A percentile compares a stretch with the other conserved stretches of the same genome.
Conservation (phyloP, 2,113 vertebrate species). For the Myocastor coypus region DNA sequence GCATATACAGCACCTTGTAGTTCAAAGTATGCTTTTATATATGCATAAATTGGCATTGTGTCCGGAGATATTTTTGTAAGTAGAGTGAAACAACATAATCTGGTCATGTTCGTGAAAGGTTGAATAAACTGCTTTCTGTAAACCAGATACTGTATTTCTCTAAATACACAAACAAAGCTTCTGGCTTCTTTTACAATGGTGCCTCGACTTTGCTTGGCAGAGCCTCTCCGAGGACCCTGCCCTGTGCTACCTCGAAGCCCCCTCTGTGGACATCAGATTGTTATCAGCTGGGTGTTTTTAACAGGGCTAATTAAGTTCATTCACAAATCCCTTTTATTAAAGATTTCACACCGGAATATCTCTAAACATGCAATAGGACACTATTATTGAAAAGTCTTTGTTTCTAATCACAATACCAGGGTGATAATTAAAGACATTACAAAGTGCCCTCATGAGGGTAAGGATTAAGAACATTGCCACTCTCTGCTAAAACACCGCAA, state of each 20-base stretch:
- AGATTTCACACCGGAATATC: conserved; percentile 84
- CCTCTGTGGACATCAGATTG: conserved; percentile 72
- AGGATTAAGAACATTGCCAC: conserved; percentile 64
- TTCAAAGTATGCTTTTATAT: neutral
- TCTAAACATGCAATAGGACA: conserved; percentile 83
- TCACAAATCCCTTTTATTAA: conserved; percentile 83
- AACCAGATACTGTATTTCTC: conserved; percentile 28
- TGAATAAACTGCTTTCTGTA: conserved; percentile 62
- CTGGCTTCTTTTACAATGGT: conserved; percentile 52
- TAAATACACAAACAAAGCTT: conserved; percentile 40
- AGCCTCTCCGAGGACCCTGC: conserved; percentile 27
- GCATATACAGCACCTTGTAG: neutral
- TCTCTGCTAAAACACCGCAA: conserved; percentile 33
- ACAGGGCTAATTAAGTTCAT: conserved; percentile 79
- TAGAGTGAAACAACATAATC: conserved; percentile 15
- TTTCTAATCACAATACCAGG: conserved; percentile 80
- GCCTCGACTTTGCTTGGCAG: conserved; percentile 45
- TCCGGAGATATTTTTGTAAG: neutral
- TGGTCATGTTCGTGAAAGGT: neutral
- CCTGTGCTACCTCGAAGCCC: conserved; percentile 29
- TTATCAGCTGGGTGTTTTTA: conserved; percentile 80
- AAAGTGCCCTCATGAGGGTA: conserved; percentile 65
- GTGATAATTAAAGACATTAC: conserved; percentile 79
- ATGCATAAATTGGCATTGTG: neutral
- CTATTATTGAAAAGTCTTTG: conserved; percentile 82